A percentile compares a stretch with the other conserved stretches of the same genome.
Evolutionary conservation across 2,888 invertebrate species (phyloP).

Genomic region (Chloromyia formosa): DNA sequence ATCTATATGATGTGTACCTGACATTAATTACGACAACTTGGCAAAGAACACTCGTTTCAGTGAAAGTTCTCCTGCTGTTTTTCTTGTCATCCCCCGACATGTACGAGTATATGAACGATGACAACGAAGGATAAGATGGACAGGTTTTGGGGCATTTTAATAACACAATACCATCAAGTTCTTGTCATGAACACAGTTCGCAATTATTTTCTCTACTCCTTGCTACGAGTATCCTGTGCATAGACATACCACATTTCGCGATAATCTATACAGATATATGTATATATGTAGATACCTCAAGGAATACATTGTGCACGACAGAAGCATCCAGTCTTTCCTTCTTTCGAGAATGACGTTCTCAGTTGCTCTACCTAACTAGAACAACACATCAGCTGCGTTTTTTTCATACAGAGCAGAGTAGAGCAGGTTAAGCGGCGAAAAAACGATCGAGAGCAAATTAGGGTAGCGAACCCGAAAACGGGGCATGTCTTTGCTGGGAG

Average conservation of each 20-base stretch:
- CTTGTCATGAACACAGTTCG: slow-evolving; percentile 39
- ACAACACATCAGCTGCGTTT: slow-evolving; percentile 25
- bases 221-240: neutral
- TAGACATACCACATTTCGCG: neutral
- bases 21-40: slow-evolving; percentile 38
- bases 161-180: slow-evolving; percentile 23
- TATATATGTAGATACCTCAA: neutral
- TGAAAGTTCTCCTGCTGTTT: neutral
- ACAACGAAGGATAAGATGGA: neutral
- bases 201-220: slow-evolving; percentile 21
- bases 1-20: neutral
- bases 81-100: neutral
- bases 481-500: too few species aligned
- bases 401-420: too few species aligned
- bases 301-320: too few species aligned
- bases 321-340: neutral
- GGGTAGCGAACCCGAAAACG: too few species aligned
- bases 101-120: neutral
- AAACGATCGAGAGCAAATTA: too few species aligned
- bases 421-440: too few species aligned
- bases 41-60: slow-evolving; percentile 16
- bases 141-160: slow-evolving; percentile 26
- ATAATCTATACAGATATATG: neutral
- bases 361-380: neutral
- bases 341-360: neutral